These are phyloP conservation scores for Antennarius maculatus DNA, from an alignment of 2,797 vertebrate species.

Conservation along the genomic window DNA sequence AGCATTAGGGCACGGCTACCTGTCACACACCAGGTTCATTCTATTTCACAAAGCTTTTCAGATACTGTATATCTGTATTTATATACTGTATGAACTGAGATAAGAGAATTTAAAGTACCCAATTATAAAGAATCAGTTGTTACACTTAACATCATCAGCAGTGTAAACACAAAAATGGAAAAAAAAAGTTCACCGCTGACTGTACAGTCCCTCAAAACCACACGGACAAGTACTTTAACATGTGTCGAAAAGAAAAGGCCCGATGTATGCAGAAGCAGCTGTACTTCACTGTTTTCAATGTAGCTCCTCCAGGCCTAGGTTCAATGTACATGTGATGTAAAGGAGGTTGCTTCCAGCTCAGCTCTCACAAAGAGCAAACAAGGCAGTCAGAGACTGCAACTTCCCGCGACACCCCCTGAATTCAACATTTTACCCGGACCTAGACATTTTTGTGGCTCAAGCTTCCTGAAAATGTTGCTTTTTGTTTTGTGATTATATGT, in stretches of 20 bases:
- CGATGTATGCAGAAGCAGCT: slow-evolving; percentile 24
- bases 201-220: slow-evolving; percentile 35
- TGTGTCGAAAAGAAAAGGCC: slow-evolving; percentile 22
- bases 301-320: slow-evolving; percentile 40
- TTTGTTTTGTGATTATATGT: no score
- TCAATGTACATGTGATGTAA: slow-evolving; percentile 10
- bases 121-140: slow-evolving; percentile 51
- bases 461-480: no score
- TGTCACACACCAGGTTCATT: slow-evolving; percentile 38
- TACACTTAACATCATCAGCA: slow-evolving; percentile 34
- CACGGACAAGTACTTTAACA: slow-evolving; percentile 37
- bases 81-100: slow-evolving; percentile 16
- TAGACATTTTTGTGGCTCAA: no score
- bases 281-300: slow-evolving; percentile 17
- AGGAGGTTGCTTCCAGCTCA: slow-evolving; percentile 17
- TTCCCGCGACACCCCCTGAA: no score
- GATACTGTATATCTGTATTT: slow-evolving; percentile 13
- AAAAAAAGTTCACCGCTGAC: slow-evolving; percentile 23
- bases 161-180: slow-evolving; percentile 42
- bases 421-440: no score
- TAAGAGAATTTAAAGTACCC: slow-evolving; percentile 49
- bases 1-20: slow-evolving; percentile 48
- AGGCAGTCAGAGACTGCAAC: no score
- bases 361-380: slow-evolving; percentile 57
- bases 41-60: background rate